Evolutionary conservation across 2,888 invertebrate species (phyloP), one percentile per base, ranked within the genome.

Genomic region (Lycia hirtaria): DNA sequence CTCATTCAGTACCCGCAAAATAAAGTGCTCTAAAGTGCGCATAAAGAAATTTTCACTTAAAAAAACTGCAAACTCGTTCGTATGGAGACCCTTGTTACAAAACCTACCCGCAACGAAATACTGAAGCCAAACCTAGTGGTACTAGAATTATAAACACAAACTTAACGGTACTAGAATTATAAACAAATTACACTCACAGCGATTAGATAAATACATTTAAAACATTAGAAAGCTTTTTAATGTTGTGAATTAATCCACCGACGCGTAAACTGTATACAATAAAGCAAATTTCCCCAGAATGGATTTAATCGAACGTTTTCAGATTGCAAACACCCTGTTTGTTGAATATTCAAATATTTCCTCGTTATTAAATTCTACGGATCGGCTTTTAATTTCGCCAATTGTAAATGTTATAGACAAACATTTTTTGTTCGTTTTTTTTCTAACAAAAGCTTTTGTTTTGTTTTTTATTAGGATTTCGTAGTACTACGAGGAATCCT

Each of bases 281-380:
- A 48, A 52, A 52, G 37, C 37, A 26, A 37, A 52, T 48, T 52
- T 50, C 7, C 33, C 17, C 24, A 48, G 32, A 65, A 64, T 58
- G 56, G 70, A 70, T 73, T 73, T 68, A 70, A 73, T 75, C 64
- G 69, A 71, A 68, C 65, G 70, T 68, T 76, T 72, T 60, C 65
- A 60, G 63, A 68, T 58, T 53, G 64, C 56, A 68, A 65, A 69
- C 69, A 71, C 69, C 67, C 56, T 55, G 59, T 63, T 70, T 67
- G 70, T 73, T 75, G 73, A 78, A 78, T 77, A 80, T 80, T 78
- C 73, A 75, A 74, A 72, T 72, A 60, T 48, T 53, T 61, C 62
- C 68, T 59, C 54, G 66, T 77, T 76, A 77, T 76, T 77, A 76
- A 76, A 76, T 75, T 68, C 64, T 58, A 60, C 57, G 65, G 71